phyloP scores from a whole-genome alignment of 2,888 invertebrate species.

The Chloroclysta siterata region DNA sequence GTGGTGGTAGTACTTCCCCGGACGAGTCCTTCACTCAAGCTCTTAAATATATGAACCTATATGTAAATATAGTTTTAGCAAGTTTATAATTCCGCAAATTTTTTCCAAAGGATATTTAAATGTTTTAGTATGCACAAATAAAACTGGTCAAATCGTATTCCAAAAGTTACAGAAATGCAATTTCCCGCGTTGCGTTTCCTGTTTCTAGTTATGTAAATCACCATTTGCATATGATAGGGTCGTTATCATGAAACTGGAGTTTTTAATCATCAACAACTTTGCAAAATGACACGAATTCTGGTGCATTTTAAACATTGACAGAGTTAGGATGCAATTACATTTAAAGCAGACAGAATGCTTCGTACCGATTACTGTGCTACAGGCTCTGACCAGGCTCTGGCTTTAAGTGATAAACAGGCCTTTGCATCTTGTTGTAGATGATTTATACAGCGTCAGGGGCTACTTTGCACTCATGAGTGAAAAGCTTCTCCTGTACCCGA shows the following conservation, averaged over 20 bases:
- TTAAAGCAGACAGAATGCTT: background rate
- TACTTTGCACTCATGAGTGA: too few species aligned
- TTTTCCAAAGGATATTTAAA: background rate
- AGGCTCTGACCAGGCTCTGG: too few species aligned
- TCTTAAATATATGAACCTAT: too few species aligned
- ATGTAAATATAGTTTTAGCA: background rate
- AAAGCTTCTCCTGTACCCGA: too few species aligned
- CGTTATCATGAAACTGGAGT: conserved; percentile 44
- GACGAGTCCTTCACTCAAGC: too few species aligned
- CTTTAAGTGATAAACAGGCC: too few species aligned
- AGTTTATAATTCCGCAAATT: background rate
- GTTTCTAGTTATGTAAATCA: conserved; percentile 41
- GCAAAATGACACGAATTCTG: conserved; percentile 48
- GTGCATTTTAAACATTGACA: conserved; percentile 44
- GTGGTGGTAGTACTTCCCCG: too few species aligned
- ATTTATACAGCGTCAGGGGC: too few species aligned
- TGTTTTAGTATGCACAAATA: conserved; percentile 24
- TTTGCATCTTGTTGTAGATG: too few species aligned
- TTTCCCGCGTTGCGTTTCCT: conserved; percentile 27
- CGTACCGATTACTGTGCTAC: background rate
- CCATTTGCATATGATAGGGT: conserved; percentile 44
- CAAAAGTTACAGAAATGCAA: conserved; percentile 24
- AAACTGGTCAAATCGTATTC: conserved; percentile 19
- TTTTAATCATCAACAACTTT: conserved; percentile 47
- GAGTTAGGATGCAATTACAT: conserved; percentile 37